Evolutionary conservation across 2,113 vertebrate species (phyloP), one percentile per base, ranked within the genome.

Genomic region (Patagioenas fasciata): DNA sequence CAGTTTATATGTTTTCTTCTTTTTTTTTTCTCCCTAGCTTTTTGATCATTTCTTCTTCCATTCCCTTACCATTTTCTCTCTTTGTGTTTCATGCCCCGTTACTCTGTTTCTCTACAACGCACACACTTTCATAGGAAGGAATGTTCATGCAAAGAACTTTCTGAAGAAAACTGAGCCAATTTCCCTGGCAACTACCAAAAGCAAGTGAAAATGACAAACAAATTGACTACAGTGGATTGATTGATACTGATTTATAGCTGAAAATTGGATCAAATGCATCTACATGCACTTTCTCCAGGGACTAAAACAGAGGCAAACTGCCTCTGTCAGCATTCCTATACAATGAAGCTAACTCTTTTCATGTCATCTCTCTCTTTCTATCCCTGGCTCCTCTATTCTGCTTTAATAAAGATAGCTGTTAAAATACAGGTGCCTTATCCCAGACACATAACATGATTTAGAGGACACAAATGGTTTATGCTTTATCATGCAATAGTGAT

Each of bases 201-300:
- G 53, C 67, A 78, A 88, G 65, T 56, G 79, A 90, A 95, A 89
- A 96, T 94, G 88, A 83, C 71, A 85, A 80, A 95, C 0, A 3
- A 6, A 80, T 88, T 89, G 93, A 93, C 75, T 94, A 82, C 58
- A 91, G 66, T 82, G 58, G 29, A 54, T 85, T 95, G 86, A 94
- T 74, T 93, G 82, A 91, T 96, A 71, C 51, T 90, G 91, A 88
- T 94, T 95, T 93, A 86, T 83, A 91, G 67, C 51, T 90, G 85
- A 91, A 93, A 96, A 90, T 78, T 89, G 60, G 51, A 91, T 93
- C 85, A 85, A 93, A 54, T 81, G 6, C 0, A 0, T 89, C 74
- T 81, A 91, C 29, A 64, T 56, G 32, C 20, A 64, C 65, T 66
- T 96, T 80, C 74, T 93, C 54, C 32, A 47, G 91, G 51, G 89